Conservation (phyloP, 2,113 vertebrate species). For the Onychorhynchus coronatus region DNA sequence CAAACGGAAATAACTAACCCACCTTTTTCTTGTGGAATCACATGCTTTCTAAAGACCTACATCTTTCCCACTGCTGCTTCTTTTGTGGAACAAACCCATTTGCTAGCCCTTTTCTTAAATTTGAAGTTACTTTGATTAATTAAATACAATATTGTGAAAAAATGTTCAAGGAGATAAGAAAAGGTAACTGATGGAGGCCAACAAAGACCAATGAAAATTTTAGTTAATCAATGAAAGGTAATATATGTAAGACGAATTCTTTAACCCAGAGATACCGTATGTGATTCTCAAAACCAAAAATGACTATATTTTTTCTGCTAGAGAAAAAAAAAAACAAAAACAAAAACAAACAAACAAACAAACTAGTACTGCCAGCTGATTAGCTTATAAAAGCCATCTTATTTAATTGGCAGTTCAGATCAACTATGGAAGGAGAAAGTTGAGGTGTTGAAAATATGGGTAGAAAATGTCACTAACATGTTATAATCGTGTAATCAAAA, state of each 20-base stretch:
- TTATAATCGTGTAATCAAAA: not conserved
- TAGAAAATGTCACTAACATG: not conserved
- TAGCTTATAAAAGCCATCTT: not conserved
- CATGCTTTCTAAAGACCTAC: not conserved
- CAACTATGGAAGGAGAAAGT: not conserved
- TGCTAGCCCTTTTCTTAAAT: not conserved
- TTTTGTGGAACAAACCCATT: not conserved
- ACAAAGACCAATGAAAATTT: not conserved
- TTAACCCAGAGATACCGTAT: not conserved
- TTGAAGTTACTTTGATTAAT: not conserved
- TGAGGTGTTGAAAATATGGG: not conserved
- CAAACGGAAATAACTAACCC: not conserved
- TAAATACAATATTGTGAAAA: not conserved
- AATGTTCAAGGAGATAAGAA: not conserved
- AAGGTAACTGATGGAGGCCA: not conserved
- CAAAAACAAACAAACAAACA: too few species aligned
- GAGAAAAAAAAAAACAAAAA: too few species aligned
- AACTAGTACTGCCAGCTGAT: not conserved
- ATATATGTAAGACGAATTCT: not conserved
- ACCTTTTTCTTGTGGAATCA: not conserved
- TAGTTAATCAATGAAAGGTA: not conserved
- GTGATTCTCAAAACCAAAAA: not conserved
- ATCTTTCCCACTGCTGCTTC: accelerated
- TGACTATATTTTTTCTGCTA: not conserved
- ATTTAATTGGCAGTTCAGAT: not conserved